These are phyloP conservation scores for Megamerina dolium DNA, from an alignment of 2,888 invertebrate genomes.

Conservation along the genomic window DNA sequence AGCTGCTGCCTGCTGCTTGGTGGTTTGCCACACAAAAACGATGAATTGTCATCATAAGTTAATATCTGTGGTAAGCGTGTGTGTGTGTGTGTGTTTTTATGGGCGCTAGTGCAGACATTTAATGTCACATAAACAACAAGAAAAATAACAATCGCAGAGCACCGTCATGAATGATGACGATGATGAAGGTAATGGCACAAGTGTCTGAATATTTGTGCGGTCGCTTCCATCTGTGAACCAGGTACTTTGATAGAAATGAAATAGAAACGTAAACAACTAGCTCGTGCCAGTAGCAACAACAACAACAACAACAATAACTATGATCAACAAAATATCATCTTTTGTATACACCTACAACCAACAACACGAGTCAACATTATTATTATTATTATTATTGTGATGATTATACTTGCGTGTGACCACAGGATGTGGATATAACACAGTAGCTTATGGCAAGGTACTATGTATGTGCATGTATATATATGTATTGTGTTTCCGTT, in stretches of 20 bases:
- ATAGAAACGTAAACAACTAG: too few species aligned
- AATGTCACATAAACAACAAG: background rate
- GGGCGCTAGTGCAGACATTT: background rate
- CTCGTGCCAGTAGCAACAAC: too few species aligned
- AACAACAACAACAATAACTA: too few species aligned
- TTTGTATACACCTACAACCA: too few species aligned
- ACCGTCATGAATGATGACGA: background rate
- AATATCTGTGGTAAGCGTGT: conserved; percentile 12
- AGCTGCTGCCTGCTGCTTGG: conserved; percentile 1
- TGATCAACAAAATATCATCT: too few species aligned
- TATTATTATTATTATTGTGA: conserved; percentile 7
- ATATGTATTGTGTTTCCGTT: conserved; percentile 1
- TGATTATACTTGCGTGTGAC: conserved; percentile 11
- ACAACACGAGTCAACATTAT: too few species aligned
- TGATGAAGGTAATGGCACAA: background rate
- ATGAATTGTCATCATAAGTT: conserved; percentile 26
- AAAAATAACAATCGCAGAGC: background rate
- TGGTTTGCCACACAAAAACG: conserved; percentile 5
- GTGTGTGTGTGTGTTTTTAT: background rate
- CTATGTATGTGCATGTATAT: background rate
- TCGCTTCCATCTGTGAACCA: too few species aligned
- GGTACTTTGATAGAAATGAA: too few species aligned
- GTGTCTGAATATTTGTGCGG: background rate
- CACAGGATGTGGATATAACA: conserved; percentile 4
- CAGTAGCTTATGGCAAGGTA: too few species aligned